Percentiles rank a stretch among this genome's conserved stretches.
Conservation (phyloP, 2,797 vertebrate genomes). For the Mastacembelus armatus region DNA sequence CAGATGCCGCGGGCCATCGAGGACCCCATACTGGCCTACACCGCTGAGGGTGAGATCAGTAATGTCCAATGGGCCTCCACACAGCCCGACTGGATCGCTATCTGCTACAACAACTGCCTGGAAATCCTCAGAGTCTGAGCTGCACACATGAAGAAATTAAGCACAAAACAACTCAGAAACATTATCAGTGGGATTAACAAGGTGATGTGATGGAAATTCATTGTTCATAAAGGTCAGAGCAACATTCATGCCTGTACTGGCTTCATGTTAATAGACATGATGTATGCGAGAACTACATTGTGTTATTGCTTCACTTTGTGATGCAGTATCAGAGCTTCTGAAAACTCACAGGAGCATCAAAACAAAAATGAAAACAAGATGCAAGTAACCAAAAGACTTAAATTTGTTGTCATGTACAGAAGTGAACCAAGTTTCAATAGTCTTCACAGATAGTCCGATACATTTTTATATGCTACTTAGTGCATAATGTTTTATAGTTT, state of each 20-base stretch:
- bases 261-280: constrained; percentile 13
- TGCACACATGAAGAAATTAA: constrained; percentile 21
- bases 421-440: not conserved
- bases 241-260: not conserved
- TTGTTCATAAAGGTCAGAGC: constrained; percentile 17
- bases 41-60: constrained; percentile 94
- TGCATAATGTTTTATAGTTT: constrained; percentile 22
- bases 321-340: not conserved
- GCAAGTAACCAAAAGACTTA: constrained; percentile 23
- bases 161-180: constrained; percentile 9
- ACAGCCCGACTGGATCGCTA: constrained; percentile 92
- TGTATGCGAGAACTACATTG: constrained; percentile 1
- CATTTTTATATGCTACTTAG: constrained; percentile 13
- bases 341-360: constrained; percentile 4
- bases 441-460: not conserved
- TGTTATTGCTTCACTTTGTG: constrained; percentile 11
- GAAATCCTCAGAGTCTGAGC: constrained; percentile 93
- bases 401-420: constrained; percentile 1
- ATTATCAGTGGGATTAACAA: constrained; percentile 6
- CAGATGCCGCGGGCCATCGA: constrained; percentile 94
- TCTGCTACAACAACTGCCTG: constrained; percentile 95
- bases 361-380: constrained; percentile 1
- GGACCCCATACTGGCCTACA: constrained; percentile 94
- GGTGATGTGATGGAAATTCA: not conserved
- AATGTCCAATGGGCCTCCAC: constrained; percentile 95